Base-by-base conservation (phyloP, 2,113 vertebrate species). In the Rhinoderma darwinii region DNA sequence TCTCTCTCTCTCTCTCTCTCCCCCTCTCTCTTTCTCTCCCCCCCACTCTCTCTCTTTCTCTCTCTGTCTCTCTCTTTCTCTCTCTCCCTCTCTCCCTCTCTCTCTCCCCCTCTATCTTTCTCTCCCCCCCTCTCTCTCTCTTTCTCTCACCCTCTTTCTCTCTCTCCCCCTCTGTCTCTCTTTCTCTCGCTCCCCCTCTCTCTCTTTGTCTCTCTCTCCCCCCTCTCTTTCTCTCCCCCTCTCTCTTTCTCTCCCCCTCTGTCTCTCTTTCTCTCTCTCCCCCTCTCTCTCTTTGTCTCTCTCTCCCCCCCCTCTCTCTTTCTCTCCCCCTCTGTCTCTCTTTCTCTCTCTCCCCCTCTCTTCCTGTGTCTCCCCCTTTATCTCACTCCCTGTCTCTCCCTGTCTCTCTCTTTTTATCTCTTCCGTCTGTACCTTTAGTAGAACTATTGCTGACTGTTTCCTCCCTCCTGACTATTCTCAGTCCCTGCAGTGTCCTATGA, bases 71-170 rank as follows among this genome's bases (percentile, higher is more conserved):
- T 86, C n/a, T 27, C 89, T 44, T 0, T 0, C 76, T 88, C 72
- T 20, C 39, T 88, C 18, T 6, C 51, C 18, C 3, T 54, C 51
- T 22, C 3, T 18, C 51, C 2, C 20, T 54, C n/a, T n/a, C 6
- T 3, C n/a, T 3, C 41, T 86, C 83, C 84, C 77, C 88, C 88
- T 87, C 47, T 47, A 1, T 82, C 0, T 51, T 56, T 81, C 61
- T 88, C 89, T 39, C 10, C 12, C 18, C 12, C 18, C 18, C 37
- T 41, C 17, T 35, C n/a, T 9, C 32, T 73, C 70, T 20, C 37
- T 20, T 12, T 22, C 15, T 41, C 37, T 5, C 30, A 5, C 17
- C 9, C n/a, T 15, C 17, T 35, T 15, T 41, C 18, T 35, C 37
- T 25, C 30, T n/a, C 43, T 14, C 44, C 51, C 27, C 17, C n/a